These are phyloP conservation scores for Remorina albescens DNA, from an alignment of 2,797 vertebrate species.

Conservation along the genomic window DNA sequence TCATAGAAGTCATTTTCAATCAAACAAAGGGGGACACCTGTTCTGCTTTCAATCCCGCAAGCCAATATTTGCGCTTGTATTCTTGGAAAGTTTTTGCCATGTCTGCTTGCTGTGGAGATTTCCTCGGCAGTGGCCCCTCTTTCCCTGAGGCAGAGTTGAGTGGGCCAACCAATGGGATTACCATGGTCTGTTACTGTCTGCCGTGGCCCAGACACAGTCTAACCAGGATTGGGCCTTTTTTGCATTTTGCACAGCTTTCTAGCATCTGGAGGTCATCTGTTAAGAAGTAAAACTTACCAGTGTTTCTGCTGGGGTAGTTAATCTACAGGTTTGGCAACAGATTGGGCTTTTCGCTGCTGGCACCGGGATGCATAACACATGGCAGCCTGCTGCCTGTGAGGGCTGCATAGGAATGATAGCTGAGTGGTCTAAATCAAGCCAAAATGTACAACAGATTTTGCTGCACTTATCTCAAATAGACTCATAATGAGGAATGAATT, in stretches of 20 bases:
- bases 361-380: constrained; percentile 63
- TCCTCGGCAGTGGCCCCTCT: constrained; percentile 66
- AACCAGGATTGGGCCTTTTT: constrained; percentile 66
- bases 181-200: constrained; percentile 77
- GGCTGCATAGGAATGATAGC: constrained; percentile 73
- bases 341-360: constrained; percentile 63
- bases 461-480: constrained; percentile 73
- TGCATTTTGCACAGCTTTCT: constrained; percentile 61
- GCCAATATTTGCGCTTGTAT: constrained; percentile 72
- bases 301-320: constrained; percentile 69
- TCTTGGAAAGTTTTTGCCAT: constrained; percentile 68
- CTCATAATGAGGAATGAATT: constrained; percentile 61
- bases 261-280: constrained; percentile 73
- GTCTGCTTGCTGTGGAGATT: constrained; percentile 68
- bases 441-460: constrained; percentile 65
- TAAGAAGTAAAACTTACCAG: constrained; percentile 55
- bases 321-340: constrained; percentile 78
- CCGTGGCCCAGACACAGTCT: constrained; percentile 68
- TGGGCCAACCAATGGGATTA: constrained; percentile 80
- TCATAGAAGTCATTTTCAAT: constrained; percentile 55
- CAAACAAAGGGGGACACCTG: constrained; percentile 66
- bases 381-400: constrained; percentile 67
- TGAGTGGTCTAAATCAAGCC: constrained; percentile 68
- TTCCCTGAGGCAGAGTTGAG: constrained; percentile 67
- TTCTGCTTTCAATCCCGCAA: constrained; percentile 58